Conservation (phyloP, 2,797 vertebrate genomes). For the Champsocephalus gunnari region DNA sequence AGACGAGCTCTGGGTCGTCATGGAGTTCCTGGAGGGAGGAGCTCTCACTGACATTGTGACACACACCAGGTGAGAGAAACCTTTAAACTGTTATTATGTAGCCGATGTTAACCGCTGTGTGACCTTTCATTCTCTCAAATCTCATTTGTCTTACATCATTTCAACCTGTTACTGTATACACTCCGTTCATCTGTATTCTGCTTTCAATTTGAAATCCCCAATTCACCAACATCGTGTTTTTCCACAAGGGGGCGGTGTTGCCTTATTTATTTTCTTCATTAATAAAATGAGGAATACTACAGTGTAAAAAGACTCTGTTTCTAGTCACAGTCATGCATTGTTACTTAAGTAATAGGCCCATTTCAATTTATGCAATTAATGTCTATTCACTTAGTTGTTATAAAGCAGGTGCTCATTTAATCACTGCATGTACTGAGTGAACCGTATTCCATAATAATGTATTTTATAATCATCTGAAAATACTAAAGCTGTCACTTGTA, state of each 20-base stretch:
- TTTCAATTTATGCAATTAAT: no score
- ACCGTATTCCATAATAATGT: no score
- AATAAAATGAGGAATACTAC: neutral
- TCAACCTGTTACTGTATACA: neutral
- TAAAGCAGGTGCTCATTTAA: no score
- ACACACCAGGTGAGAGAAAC: constrained; percentile 89
- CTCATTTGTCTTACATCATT: neutral
- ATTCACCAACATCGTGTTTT: neutral
- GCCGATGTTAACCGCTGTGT: neutral
- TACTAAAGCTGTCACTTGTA: no score
- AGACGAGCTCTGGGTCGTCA: constrained; percentile 98
- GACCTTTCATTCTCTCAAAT: neutral
- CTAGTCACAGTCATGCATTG: neutral
- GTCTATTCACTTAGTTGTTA: no score
- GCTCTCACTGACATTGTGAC: constrained; percentile 96
- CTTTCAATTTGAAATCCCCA: neutral
- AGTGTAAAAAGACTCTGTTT: neutral
- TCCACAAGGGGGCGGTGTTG: constrained; percentile 72
- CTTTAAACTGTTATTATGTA: neutral
- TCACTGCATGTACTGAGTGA: no score
- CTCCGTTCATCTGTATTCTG: neutral
- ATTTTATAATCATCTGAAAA: no score
- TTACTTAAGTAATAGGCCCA: neutral
- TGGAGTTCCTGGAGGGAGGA: constrained; percentile 97
- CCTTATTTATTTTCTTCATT: neutral